Conservation (phyloP, 2,888 invertebrate species). For the Hyalella azteca region DNA sequence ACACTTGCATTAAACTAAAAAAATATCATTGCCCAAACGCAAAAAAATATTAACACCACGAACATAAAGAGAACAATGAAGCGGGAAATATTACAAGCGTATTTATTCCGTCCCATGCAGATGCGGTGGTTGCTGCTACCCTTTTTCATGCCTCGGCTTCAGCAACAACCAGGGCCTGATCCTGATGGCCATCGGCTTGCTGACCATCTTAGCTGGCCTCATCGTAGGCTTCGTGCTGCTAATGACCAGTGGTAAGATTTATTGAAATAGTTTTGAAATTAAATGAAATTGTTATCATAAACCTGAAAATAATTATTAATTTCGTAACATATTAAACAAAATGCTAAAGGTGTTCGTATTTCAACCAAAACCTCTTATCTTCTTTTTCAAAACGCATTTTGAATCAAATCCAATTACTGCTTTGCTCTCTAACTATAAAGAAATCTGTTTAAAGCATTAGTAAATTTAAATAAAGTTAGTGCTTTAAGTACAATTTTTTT, state of each 20-base stretch:
- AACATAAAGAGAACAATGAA: not conserved
- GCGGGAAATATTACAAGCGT: not conserved
- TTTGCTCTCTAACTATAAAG: too few species aligned
- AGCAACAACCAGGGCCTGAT: constrained; percentile 3
- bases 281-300: not conserved
- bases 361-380: too few species aligned
- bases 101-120: not conserved
- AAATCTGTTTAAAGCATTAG: too few species aligned
- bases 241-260: not conserved
- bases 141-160: constrained; percentile 26
- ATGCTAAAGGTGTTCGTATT: too few species aligned
- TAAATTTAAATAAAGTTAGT: not conserved
- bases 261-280: not conserved
- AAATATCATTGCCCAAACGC: too few species aligned
- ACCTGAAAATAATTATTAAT: not conserved
- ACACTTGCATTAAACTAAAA: too few species aligned
- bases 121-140: constrained; percentile 34
- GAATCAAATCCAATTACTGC: too few species aligned
- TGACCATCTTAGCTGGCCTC: not conserved
- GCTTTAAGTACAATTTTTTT: too few species aligned
- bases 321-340: too few species aligned
- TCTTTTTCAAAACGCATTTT: too few species aligned
- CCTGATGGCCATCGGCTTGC: constrained; percentile 5
- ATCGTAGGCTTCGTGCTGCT: constrained; percentile 10
- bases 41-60: too few species aligned